A percentile compares a stretch with the other conserved stretches of the same genome.
Evolutionary conservation across 2,797 vertebrate species (phyloP).

Genomic region (Schizothorax lantsangensis): DNA sequence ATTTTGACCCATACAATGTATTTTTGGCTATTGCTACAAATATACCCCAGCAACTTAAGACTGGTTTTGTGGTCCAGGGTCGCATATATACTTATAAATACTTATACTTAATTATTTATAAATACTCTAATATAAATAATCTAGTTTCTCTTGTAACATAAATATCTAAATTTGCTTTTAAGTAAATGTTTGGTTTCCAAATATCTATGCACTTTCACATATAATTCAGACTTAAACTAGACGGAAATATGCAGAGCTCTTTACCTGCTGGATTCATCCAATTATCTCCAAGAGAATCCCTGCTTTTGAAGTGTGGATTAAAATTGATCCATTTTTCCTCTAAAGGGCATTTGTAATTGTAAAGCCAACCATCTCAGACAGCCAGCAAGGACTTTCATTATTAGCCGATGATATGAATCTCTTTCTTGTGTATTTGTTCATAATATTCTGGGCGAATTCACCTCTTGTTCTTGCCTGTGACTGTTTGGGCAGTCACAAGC

Average conservation of each 20-base stretch:
- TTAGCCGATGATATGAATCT: slow-evolving; percentile 43
- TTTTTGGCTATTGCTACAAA: no score
- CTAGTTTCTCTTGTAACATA: neutral
- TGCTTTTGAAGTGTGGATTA: slow-evolving; percentile 43
- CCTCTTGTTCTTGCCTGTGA: slow-evolving; percentile 20
- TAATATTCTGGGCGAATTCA: slow-evolving; percentile 20
- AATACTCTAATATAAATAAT: neutral
- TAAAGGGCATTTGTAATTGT: slow-evolving; percentile 47
- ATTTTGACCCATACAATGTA: no score
- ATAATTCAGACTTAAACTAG: slow-evolving; percentile 13
- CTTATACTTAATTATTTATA: no score
- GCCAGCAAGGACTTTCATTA: slow-evolving; percentile 44
- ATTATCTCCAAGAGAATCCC: slow-evolving; percentile 33
- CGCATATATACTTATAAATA: no score
- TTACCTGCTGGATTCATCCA: slow-evolving; percentile 21
- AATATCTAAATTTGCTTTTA: neutral
- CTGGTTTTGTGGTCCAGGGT: no score
- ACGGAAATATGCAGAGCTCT: slow-evolving; percentile 2
- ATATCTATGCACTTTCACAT: neutral
- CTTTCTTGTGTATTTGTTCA: slow-evolving; percentile 35
- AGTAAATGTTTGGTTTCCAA: neutral
- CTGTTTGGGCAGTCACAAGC: slow-evolving; percentile 37
- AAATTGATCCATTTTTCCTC: slow-evolving; percentile 34
- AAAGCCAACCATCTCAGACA: slow-evolving; percentile 35
- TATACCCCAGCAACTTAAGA: no score